Evolutionary conservation across 2,113 vertebrate species (phyloP).

Genomic region (Coreoperca whiteheadi): DNA sequence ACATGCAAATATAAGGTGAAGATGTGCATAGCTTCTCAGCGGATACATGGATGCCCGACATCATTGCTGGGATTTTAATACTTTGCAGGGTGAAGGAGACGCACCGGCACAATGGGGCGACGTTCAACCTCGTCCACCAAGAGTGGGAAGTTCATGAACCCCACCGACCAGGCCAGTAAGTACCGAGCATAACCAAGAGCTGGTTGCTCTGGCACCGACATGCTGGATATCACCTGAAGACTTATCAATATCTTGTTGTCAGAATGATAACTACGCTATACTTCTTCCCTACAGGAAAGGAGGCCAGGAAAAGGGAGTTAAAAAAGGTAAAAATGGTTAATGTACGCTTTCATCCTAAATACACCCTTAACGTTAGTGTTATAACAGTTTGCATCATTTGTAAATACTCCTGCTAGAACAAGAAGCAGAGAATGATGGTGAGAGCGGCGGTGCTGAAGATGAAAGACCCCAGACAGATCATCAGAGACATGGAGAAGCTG

Average conservation of each 20-base stretch:
- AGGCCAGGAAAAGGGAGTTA: slow-evolving; percentile 97
- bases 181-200: slow-evolving; percentile 46
- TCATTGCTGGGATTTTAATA: background rate
- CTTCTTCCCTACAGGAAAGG: slow-evolving; percentile 88
- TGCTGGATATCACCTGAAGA: background rate
- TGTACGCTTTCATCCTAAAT: background rate
- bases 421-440: slow-evolving; percentile 99
- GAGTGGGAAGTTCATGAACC: slow-evolving; percentile 99
- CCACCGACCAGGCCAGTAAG: slow-evolving; percentile 98
- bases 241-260: background rate
- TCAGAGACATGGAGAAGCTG: slow-evolving; percentile 98
- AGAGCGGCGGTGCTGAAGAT: slow-evolving; percentile 98
- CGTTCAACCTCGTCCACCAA: slow-evolving; percentile 99
- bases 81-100: slow-evolving; percentile 63
- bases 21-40: accelerated
- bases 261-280: background rate
- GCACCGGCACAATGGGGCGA: slow-evolving; percentile 90
- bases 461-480: slow-evolving; percentile 99
- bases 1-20: background rate
- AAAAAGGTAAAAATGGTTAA: slow-evolving; percentile 89
- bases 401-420: slow-evolving; percentile 86
- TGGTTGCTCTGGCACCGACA: background rate
- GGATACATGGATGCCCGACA: background rate
- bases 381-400: background rate
- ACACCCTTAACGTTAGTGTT: background rate